phyloP scores from a whole-genome alignment of 1,140 invertebrate genomes.

The Leucophenga varia region DNA sequence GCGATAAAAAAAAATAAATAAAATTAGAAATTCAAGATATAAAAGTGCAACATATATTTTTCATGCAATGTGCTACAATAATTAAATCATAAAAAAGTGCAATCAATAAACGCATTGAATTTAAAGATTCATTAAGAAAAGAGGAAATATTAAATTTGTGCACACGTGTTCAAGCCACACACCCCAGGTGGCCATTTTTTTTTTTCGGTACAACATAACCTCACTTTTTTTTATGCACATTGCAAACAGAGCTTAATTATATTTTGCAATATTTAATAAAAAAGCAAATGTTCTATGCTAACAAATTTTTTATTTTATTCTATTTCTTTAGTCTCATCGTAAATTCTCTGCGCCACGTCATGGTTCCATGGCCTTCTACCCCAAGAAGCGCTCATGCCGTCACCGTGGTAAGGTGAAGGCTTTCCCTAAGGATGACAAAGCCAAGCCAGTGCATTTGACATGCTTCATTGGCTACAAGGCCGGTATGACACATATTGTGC shows the following conservation, averaged over 20 bases:
- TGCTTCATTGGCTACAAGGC: conserved; percentile 98
- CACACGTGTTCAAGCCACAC: conserved; percentile 7
- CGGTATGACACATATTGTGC: conserved; percentile 99
- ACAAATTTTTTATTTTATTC: not conserved
- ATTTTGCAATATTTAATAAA: not conserved
- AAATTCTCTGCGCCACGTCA: conserved; percentile 99
- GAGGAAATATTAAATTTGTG: not conserved
- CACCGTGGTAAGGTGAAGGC: conserved; percentile 99
- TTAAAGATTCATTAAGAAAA: not conserved
- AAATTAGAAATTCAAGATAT: not conserved
- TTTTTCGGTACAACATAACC: conserved; percentile 11
- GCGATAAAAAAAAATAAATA: not conserved
- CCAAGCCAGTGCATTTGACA: conserved; percentile 96
- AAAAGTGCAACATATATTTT: too few relatives aligned
- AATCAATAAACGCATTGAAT: not conserved
- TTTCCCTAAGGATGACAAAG: conserved; percentile 98
- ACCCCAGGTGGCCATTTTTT: conserved; percentile 8
- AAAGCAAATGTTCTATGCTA: not conserved
- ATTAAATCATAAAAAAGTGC: not conserved
- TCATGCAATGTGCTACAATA: too few relatives aligned
- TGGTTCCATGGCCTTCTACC: conserved; percentile 99
- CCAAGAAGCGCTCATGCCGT: conserved; percentile 93
- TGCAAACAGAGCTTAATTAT: not conserved
- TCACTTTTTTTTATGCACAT: not conserved
- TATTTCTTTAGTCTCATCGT: conserved; percentile 88